Conservation (phyloP, 2,888 invertebrate genomes). For the Branchinecta sandiegonensis region DNA sequence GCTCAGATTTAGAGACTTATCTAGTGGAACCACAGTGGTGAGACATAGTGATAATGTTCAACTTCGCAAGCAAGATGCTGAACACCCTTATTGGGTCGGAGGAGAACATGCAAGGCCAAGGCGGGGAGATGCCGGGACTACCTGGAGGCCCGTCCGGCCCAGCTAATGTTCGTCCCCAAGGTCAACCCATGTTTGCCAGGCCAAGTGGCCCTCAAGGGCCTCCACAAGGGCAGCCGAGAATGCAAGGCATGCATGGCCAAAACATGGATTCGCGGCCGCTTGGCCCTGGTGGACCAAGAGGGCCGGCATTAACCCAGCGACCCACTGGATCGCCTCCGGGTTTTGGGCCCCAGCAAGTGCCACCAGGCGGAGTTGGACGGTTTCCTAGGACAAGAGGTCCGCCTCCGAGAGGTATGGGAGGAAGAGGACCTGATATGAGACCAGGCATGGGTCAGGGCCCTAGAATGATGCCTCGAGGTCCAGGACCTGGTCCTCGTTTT, state of each 20-base stretch:
- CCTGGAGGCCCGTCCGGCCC: constrained; percentile 24
- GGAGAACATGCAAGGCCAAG: constrained; percentile 28
- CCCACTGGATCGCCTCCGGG: constrained; percentile 18
- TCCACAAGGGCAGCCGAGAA: constrained; percentile 25
- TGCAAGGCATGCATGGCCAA: background rate
- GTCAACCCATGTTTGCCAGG: constrained; percentile 25
- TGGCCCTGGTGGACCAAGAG: constrained; percentile 16
- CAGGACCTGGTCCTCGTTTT: constrained; percentile 15
- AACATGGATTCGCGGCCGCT: constrained; percentile 6
- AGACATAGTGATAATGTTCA: constrained; percentile 32
- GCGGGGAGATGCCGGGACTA: constrained; percentile 24
- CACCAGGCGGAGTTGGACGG: constrained; percentile 5
- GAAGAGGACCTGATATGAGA: constrained; percentile 21
- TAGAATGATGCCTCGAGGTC: constrained; percentile 23
- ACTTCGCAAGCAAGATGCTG: constrained; percentile 37
- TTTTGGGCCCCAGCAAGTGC: constrained; percentile 12
- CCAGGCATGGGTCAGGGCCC: constrained; percentile 26
- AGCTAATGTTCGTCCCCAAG: constrained; percentile 25
- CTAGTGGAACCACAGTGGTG: background rate
- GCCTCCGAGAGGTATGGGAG: constrained; percentile 13
- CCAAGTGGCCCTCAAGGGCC: constrained; percentile 24
- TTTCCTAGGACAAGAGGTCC: constrained; percentile 18
- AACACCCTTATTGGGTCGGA: constrained; percentile 36
- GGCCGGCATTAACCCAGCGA: constrained; percentile 10
- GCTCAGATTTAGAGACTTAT: background rate